Evolutionary conservation across 2,797 vertebrate species (phyloP).

Genomic region (Sebastes matsubarae): DNA sequence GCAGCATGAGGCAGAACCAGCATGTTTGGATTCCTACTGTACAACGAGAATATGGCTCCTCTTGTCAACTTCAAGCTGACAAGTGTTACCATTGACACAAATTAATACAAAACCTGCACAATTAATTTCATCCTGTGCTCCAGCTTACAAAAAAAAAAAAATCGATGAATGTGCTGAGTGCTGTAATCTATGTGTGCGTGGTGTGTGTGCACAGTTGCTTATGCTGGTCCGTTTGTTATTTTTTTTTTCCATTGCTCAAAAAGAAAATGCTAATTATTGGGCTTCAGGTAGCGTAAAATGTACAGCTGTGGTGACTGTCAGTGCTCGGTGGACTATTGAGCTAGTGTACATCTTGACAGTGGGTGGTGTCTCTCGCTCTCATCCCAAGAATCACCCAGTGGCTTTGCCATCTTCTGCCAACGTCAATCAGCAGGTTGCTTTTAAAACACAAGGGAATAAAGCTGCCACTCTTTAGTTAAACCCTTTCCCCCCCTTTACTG

Average conservation of each 20-base stretch:
- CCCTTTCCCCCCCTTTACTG: background rate
- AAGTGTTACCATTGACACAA: constrained; percentile 87
- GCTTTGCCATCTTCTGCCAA: constrained; percentile 59
- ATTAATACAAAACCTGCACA: constrained; percentile 84
- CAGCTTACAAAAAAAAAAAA: constrained; percentile 59
- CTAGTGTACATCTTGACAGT: constrained; percentile 87
- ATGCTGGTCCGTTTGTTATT: constrained; percentile 46
- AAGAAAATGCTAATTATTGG: constrained; percentile 89
- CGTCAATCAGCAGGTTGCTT: constrained; percentile 66
- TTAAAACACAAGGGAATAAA: constrained; percentile 13
- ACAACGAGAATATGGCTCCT: constrained; percentile 79
- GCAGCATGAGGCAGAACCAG: constrained; percentile 83
- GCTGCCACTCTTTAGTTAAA: background rate
- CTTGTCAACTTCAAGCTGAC: constrained; percentile 86
- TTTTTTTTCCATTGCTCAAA: constrained; percentile 64
- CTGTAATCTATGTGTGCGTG: constrained; percentile 33
- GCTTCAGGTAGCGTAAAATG: constrained; percentile 91
- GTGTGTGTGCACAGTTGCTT: constrained; percentile 24
- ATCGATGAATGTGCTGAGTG: constrained; percentile 62
- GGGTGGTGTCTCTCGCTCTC: constrained; percentile 77
- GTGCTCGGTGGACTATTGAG: constrained; percentile 86
- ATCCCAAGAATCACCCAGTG: constrained; percentile 60
- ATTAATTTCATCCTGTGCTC: constrained; percentile 77
- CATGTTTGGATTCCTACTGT: constrained; percentile 80
- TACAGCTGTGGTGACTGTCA: constrained; percentile 88